Evolutionary conservation across 2,888 invertebrate genomes (phyloP).

Genomic region (Rhaphigaster nebulosa): DNA sequence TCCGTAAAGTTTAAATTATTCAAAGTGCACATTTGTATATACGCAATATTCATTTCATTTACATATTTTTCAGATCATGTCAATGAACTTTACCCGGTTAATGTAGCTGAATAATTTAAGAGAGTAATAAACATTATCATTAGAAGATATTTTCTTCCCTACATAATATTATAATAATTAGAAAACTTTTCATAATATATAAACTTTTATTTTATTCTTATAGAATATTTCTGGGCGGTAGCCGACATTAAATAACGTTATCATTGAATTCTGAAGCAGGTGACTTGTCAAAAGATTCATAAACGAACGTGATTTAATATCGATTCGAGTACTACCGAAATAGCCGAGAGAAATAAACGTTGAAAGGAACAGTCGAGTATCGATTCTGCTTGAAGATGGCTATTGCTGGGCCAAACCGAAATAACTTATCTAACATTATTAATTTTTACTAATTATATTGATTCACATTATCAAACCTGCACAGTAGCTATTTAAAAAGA

Average conservation of each 20-base stretch:
- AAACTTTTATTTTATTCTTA: not conserved
- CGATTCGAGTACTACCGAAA: not conserved
- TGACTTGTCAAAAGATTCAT: not conserved
- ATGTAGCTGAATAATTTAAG: not conserved
- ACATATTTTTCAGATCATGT: not conserved
- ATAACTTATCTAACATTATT: not conserved
- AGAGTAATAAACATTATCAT: not conserved
- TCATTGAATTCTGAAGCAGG: not conserved
- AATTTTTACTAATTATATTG: not conserved
- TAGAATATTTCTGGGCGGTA: not conserved
- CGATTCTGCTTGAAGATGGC: not conserved
- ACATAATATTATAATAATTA: too few species aligned
- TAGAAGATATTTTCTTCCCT: too few species aligned
- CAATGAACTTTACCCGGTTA: too few species aligned
- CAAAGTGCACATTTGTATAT: not conserved
- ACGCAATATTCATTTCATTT: not conserved
- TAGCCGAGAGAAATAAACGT: not conserved
- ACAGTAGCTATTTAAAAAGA: too few species aligned
- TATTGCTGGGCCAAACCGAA: not conserved
- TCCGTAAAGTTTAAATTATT: not conserved
- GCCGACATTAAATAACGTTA: not conserved
- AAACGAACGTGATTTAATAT: not conserved
- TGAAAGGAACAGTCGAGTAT: not conserved
- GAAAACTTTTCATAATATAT: not conserved
- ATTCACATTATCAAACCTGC: too few species aligned